A percentile compares a stretch with the other conserved stretches of the same genome.
phyloP scores from a whole-genome alignment of 2,113 vertebrate species.

The Perccottus glenii region DNA sequence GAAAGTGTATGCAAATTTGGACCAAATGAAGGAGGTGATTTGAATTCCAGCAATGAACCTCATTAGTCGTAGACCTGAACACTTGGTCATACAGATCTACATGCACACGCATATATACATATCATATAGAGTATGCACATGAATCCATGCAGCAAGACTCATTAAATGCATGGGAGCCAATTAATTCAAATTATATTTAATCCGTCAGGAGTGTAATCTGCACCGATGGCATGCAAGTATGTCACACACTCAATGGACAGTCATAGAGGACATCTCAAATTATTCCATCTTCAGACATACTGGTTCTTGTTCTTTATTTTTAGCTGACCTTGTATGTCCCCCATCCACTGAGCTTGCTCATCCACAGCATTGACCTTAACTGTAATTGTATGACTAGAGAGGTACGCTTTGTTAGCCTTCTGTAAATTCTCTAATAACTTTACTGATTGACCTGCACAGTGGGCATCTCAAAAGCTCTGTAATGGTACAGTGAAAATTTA shows the following conservation, averaged over 20 bases:
- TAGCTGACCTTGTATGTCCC: constrained; percentile 39
- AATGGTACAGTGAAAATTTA: constrained; percentile 20
- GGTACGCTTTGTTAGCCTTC: constrained; percentile 57
- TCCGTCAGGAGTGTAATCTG: constrained; percentile 63
- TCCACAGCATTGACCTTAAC: constrained; percentile 59
- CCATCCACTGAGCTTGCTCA: constrained; percentile 35
- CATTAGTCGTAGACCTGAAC: constrained; percentile 75
- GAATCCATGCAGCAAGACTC: constrained; percentile 62
- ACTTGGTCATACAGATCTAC: constrained; percentile 54
- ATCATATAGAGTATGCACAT: constrained; percentile 29
- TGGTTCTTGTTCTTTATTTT: constrained; percentile 4
- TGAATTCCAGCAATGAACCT: constrained; percentile 66
- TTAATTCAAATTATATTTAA: constrained; percentile 79
- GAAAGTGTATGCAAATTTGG: constrained; percentile 31
- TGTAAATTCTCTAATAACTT: constrained; percentile 55
- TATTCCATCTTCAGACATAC: background rate
- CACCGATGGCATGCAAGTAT: constrained; percentile 30
- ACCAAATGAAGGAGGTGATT: constrained; percentile 57
- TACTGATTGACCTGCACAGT: constrained; percentile 46
- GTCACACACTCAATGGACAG: constrained; percentile 12
- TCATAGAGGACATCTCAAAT: constrained; percentile 7
- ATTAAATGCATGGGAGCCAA: constrained; percentile 78
- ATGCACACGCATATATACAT: constrained; percentile 22
- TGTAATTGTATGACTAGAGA: constrained; percentile 45
- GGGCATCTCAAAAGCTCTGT: constrained; percentile 23